These are phyloP conservation scores for Monoplex corrugatus DNA, from an alignment of 2,888 invertebrate species.

Conservation along the genomic window DNA sequence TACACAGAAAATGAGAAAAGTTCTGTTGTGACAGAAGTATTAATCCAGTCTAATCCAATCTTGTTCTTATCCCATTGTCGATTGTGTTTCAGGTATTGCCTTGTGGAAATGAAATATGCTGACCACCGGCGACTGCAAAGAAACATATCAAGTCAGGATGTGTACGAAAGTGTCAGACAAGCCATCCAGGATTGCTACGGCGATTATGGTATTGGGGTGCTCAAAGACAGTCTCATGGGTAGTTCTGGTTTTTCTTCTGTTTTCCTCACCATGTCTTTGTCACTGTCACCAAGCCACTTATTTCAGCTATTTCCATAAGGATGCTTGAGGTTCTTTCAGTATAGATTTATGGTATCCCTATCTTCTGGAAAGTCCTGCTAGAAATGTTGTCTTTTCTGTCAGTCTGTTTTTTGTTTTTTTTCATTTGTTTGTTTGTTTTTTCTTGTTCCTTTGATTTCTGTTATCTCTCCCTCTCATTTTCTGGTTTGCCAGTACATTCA, in stretches of 20 bases:
- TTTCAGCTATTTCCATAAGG: too few relatives aligned
- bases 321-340: too few relatives aligned
- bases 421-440: too few relatives aligned
- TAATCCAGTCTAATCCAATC: background rate
- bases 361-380: too few relatives aligned
- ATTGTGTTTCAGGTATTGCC: slow-evolving; percentile 58
- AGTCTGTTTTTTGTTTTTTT: too few relatives aligned
- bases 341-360: background rate
- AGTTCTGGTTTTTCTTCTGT: background rate
- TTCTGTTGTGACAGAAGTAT: background rate
- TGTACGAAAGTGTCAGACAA: slow-evolving; percentile 59
- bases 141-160: slow-evolving; percentile 49
- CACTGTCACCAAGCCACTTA: too few relatives aligned
- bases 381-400: background rate
- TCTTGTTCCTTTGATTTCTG: too few relatives aligned
- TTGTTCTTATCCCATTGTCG: background rate
- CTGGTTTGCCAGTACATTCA: too few relatives aligned
- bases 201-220: slow-evolving; percentile 65
- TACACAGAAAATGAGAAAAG: background rate
- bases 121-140: slow-evolving; percentile 45
- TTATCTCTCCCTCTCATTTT: too few relatives aligned
- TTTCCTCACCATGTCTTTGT: background rate
- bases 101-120: slow-evolving; percentile 63
- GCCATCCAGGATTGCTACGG: slow-evolving; percentile 65
- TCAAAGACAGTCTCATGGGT: slow-evolving; percentile 60